These are phyloP conservation scores for Mirza zaza DNA, from an alignment of 2,113 vertebrate genomes.

Conservation along the genomic window DNA sequence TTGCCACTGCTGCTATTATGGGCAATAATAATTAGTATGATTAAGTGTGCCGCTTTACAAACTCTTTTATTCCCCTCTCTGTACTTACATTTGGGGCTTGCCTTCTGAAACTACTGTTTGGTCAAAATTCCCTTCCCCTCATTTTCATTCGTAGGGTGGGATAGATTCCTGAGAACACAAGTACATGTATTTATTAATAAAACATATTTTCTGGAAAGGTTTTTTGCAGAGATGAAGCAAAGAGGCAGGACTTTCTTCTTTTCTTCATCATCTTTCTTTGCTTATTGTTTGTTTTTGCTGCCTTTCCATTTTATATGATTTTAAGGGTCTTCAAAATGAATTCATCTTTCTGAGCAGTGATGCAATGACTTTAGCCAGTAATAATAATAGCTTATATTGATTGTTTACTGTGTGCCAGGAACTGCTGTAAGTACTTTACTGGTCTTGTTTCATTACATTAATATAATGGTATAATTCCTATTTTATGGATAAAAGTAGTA, in stretches of 20 bases:
- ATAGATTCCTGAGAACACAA: background rate
- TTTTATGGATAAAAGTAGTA: background rate
- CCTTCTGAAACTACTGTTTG: background rate
- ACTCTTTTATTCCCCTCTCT: constrained; percentile 4
- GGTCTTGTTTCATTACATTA: background rate
- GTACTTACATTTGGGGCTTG: background rate
- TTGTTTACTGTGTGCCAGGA: background rate
- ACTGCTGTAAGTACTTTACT: background rate
- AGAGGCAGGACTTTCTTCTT: background rate
- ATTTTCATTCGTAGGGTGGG: background rate
- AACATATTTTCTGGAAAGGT: background rate
- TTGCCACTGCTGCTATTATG: constrained; percentile 4
- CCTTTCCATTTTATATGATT: background rate
- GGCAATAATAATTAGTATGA: constrained; percentile 47
- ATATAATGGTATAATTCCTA: background rate
- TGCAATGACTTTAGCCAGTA: background rate
- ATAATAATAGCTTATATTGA: background rate
- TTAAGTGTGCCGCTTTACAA: constrained; percentile 7
- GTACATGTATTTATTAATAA: background rate
- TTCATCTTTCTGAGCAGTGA: background rate
- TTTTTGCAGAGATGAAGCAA: background rate
- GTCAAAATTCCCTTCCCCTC: background rate
- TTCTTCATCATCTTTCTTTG: background rate
- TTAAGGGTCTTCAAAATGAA: background rate
- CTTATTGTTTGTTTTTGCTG: background rate